Conservation (phyloP, 2,797 vertebrate species). For the Thunnus albacares region DNA sequence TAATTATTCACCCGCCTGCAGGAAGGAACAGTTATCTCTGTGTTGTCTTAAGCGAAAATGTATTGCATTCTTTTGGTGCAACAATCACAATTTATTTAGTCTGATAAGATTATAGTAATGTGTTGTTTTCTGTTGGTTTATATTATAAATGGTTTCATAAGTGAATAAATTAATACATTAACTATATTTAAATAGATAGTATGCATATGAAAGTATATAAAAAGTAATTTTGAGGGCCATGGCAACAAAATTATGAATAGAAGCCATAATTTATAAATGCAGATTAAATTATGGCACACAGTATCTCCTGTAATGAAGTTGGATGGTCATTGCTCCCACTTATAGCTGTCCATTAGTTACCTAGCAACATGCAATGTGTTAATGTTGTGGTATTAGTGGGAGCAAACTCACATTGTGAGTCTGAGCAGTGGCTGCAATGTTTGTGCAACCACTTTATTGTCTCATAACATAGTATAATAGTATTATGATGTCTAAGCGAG, state of each 20-base stretch:
- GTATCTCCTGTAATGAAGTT: slow-evolving; percentile 43
- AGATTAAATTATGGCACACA: slow-evolving; percentile 35
- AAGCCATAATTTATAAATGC: not conserved
- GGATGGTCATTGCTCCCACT: slow-evolving; percentile 34
- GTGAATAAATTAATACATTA: not conserved
- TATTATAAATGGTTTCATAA: not conserved
- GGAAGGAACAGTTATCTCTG: slow-evolving; percentile 46
- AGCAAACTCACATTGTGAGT: slow-evolving; percentile 22
- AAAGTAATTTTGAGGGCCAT: not conserved
- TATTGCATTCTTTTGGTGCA: slow-evolving; percentile 10
- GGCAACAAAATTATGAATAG: slow-evolving; percentile 26
- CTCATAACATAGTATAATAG: slow-evolving; percentile 38
- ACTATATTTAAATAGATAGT: not conserved
- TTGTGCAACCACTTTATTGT: slow-evolving; percentile 49
- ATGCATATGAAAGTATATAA: too few relatives aligned
- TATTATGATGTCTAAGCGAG: slow-evolving; percentile 59
- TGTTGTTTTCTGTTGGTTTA: not conserved
- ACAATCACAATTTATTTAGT: not conserved
- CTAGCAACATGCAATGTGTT: slow-evolving; percentile 71
- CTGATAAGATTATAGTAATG: not conserved
- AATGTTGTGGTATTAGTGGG: slow-evolving; percentile 40
- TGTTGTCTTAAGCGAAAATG: slow-evolving; percentile 6
- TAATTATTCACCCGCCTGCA: slow-evolving; percentile 77
- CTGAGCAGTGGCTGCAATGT: slow-evolving; percentile 40
- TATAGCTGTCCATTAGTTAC: slow-evolving; percentile 74